Conservation (phyloP, 2,113 vertebrate genomes). For the Petrocephalus microphthalmus region DNA sequence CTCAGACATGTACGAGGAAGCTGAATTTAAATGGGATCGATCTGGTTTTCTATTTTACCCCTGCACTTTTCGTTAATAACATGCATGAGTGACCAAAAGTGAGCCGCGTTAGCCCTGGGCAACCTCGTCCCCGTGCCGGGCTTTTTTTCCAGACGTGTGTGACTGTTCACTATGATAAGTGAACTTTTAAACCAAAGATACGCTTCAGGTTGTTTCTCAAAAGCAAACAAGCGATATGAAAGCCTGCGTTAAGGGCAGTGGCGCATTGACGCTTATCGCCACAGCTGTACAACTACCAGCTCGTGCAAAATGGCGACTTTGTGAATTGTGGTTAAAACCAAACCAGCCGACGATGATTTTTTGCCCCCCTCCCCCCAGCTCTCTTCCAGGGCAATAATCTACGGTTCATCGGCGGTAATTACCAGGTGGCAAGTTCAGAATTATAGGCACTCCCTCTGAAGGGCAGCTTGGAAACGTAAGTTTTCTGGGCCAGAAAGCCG, state of each 20-base stretch:
- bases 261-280: conserved; percentile 11
- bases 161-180: conserved; percentile 1
- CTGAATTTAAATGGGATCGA: conserved; percentile 38
- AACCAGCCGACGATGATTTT: background rate
- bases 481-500: conserved; percentile 46
- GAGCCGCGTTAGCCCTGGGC: background rate
- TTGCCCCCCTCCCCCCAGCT: no score
- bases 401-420: conserved; percentile 47
- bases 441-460: conserved; percentile 42
- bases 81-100: conserved; percentile 25
- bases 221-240: background rate
- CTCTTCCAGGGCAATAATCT: background rate
- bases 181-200: conserved; percentile 39
- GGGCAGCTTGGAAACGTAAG: conserved; percentile 46
- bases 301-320: background rate
- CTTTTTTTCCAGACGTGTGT: background rate
- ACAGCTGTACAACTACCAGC: background rate
- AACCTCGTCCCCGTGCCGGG: background rate
- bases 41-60: conserved; percentile 23
- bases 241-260: background rate
- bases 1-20: background rate
- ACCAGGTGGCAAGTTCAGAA: conserved; percentile 54
- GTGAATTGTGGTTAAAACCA: background rate
- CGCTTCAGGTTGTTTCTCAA: conserved; percentile 43
- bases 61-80: conserved; percentile 38